Evolutionary conservation across 2,888 invertebrate genomes (phyloP), one percentile per base, ranked within the genome.

Genomic region (Cylloceria caligata): DNA sequence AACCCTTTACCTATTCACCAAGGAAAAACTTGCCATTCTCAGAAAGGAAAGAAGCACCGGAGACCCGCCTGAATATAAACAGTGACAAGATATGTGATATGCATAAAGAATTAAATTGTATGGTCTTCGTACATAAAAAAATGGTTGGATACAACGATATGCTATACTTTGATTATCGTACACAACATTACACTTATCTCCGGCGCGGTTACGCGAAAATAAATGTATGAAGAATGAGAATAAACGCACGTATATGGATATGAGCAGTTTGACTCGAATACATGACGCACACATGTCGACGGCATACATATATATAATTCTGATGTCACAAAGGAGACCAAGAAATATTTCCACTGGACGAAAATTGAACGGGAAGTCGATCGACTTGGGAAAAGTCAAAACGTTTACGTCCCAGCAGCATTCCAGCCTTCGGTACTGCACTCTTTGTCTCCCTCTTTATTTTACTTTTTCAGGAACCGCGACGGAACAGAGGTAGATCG

Each of bases 341-440:
- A 3, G 13, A 9, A 42, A 64, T 64, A 39, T 64, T 64, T 64
- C 42, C 19, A 64, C 64, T 64, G 24, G 3, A 42, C 21, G 24
- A 42, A 64, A 39, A 64, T 64, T 64, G 42, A 42, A 64, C 42
- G 42, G 19, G 24, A 64, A 39, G 64, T 42, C 64, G 64, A 42
- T 64, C 36, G 64, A 64, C 64, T 39, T 42, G 4, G 42, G 4
- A 13, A 13, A n/a, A 21, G 64, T 24, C 64, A 64, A 64, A 24
- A 42, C 64, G 21, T 39, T 64, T 6, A 62, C 39, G 13, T 3
- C 19, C 39, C 62, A 19, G 39, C 62, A 19, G 62, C 62, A 62
- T 36, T 24, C 11, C 19, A 64, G 64, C 42, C 64, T 64, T 39
- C 64, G 13, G 62, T 62, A 5, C n/a, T 39, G 3, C n/a, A n/a